Percentiles rank a stretch among this genome's conserved stretches.
Evolutionary conservation across 2,113 vertebrate species (phyloP).

Genomic region (Galeopterus variegatus): DNA sequence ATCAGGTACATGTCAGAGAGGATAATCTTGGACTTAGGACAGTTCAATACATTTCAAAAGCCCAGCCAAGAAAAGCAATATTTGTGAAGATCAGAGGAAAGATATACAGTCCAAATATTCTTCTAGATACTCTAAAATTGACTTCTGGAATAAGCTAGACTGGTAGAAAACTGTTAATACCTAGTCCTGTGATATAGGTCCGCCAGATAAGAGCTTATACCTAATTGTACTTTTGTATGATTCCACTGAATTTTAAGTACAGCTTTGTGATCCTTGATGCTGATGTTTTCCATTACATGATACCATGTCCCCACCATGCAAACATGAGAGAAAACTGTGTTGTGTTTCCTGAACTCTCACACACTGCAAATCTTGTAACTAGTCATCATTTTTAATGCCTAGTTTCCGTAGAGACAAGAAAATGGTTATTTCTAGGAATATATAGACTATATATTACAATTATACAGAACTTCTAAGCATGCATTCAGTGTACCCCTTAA

Average conservation of each 20-base stretch:
- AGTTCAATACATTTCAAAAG: slow-evolving; percentile 35
- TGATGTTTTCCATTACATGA: background rate
- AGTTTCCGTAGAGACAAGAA: background rate
- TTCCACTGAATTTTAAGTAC: background rate
- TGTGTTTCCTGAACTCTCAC: background rate
- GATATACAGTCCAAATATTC: background rate
- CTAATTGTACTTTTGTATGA: background rate
- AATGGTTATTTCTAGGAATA: background rate
- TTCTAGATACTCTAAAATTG: slow-evolving; percentile 41
- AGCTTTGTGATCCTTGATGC: background rate
- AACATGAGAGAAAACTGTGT: background rate
- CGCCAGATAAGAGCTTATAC: background rate
- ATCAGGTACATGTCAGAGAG: background rate
- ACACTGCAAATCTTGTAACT: background rate
- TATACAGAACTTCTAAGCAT: background rate
- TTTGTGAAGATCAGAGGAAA: slow-evolving; percentile 58
- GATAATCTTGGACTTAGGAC: slow-evolving; percentile 30
- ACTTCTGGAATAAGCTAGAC: background rate
- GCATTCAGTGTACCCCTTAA: background rate
- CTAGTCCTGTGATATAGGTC: background rate
- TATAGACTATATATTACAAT: background rate
- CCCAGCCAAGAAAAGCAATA: slow-evolving; percentile 11
- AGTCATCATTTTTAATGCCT: background rate
- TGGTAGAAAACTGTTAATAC: slow-evolving; percentile 4
- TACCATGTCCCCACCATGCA: background rate